These are phyloP conservation scores for Columba janthina DNA, from an alignment of 2,113 vertebrate genomes.

Conservation along the genomic window DNA sequence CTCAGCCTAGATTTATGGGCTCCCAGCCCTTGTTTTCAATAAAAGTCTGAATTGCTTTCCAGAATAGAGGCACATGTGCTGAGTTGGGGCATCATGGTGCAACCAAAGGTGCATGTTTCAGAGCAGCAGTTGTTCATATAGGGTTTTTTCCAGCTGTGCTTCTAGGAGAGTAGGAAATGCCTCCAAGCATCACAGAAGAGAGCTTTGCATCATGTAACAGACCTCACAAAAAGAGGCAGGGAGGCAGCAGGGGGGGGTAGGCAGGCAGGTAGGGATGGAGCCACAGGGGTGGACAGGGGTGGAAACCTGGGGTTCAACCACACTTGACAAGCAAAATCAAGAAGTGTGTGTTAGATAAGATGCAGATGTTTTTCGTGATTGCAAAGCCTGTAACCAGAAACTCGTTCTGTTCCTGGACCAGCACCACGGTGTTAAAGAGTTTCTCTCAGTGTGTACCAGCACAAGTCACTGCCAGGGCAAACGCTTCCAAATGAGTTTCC, in stretches of 20 bases:
- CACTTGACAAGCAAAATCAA: not conserved
- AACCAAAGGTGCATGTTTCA: not conserved
- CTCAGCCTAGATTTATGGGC: not conserved
- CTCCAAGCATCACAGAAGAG: not conserved
- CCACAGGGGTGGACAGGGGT: fast-evolving
- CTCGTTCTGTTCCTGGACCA: not conserved
- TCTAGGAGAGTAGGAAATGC: not conserved
- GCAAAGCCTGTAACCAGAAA: not conserved
- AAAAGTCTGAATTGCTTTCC: not conserved
- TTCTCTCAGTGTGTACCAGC: not conserved
- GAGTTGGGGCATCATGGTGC: not conserved
- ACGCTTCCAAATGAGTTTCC: not conserved
- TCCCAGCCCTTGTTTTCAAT: not conserved
- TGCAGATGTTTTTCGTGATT: fast-evolving
- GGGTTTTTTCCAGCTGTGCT: not conserved
- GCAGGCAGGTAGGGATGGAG: not conserved
- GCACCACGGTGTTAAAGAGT: not conserved
- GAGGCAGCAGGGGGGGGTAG: not conserved
- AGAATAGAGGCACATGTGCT: not conserved
- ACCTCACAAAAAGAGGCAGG: not conserved
- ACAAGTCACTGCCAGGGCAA: not conserved
- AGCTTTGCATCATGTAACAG: not conserved
- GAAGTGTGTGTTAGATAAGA: not conserved
- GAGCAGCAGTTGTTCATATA: not conserved
- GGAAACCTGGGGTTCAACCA: fast-evolving